Evolutionary conservation across 2,113 vertebrate genomes (phyloP), one percentile per base, ranked within the genome.

Genomic region (Irena cyanogastra): DNA sequence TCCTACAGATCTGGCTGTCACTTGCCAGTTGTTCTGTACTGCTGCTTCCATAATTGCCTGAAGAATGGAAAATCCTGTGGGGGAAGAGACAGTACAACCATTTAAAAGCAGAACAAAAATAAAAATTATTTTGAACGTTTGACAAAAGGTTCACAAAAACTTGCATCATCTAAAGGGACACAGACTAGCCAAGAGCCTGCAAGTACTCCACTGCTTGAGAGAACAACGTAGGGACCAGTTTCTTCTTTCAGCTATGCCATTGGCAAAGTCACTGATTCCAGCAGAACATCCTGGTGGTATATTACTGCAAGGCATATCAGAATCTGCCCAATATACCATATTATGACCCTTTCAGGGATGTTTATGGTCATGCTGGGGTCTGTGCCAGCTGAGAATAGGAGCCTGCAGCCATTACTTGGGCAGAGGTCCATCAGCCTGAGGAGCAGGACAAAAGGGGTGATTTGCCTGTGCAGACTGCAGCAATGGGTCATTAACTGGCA

Each of bases 11-110:
- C 99, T 98, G 59, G 99, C 99, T 49, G 99, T 99, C 98, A 99
- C 99, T 98, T 99, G 99, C 99, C 99, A 99, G 98, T 99, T 99
- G 98, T 99, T 99, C 54, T 99, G 98, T 56, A 99, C 99, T 20
- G 99, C 99, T 76, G 99, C 98, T 98, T 99, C 99, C 99, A 99
- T 99, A 97, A 99, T 99, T 22, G 99, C 99, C 97, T 99, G 99
- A 93, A 99, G 98, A 93, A 99, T 99, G 47, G 99, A 99, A 98
- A 99, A 99, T 93, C 99, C 99, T 99, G 80, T 50, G 71, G 84
- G 71, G 89, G 94, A 95, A 95, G 94, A 89, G 80, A 94, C 21
- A 87, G 74, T 3, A 23, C 39, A 94, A 87, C 82, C 64, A 92
- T 91, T 97, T 92, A 88, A 79, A 94, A 94, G 21, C 61, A 92